Evolutionary conservation across 2,888 invertebrate genomes (phyloP), one percentile per base, ranked within the genome.

Genomic region (Hirtodrosophila confusa): DNA sequence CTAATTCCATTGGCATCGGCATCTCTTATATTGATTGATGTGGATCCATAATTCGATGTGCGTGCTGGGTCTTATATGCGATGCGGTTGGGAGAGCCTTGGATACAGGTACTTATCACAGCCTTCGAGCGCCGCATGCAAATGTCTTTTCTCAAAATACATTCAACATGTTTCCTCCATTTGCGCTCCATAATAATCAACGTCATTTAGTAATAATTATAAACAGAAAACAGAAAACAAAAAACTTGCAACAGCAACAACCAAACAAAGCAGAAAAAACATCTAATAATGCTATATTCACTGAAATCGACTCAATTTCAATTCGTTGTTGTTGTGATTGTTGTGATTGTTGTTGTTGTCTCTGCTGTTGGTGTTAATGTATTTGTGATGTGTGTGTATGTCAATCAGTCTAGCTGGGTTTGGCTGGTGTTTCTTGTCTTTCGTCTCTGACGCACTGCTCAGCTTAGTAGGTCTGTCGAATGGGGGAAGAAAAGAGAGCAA

Each of bases 81-180:
- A 44, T 47, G 17, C 17, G 17, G 17, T 44, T 23, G 31, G 63
- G 44, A 51, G 62, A 66, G 80, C 86, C 71, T 69, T 77, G 78
- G 84, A 78, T 70, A 84, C 90, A 89, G 90, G 91, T 90, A 91
- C 88, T 88, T 88, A 90, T 90, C 90, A 90, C 90, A 90, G 90
- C 90, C 91, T 87, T 86, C 77, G 78, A 84, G 88, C 91, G 88
- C 90, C 86, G 78, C 84, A 86, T 79, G 84, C 86, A 87, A 87
- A 82, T 87, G 82, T 85, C 78, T 87, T 87, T 87, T 82, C 76
- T 78, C 73, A 82, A 82, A 87, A 85, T 37, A 77, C 83, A 86
- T 72, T 76, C 71, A 80, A 86, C 88, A 85, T 84, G 86, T 77
- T 88, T 80, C 78, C 66, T 88, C 80, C 80, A 86, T 88, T 83